Conservation (phyloP, 2,113 vertebrate genomes). For the Butorides virescens region DNA sequence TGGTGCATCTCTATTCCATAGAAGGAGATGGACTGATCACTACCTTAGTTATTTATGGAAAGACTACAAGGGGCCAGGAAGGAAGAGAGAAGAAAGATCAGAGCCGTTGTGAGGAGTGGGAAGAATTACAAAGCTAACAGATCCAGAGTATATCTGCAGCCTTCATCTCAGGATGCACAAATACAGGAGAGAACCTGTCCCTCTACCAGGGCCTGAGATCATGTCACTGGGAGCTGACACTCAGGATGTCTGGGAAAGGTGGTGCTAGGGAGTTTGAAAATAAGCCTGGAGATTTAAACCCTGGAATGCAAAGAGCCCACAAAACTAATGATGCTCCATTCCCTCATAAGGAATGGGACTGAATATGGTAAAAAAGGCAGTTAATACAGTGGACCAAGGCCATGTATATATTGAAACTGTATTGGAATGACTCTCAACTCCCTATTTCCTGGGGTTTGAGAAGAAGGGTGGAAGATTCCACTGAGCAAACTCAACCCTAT, state of each 20-base stretch:
- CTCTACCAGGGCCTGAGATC: background rate
- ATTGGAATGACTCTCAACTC: background rate
- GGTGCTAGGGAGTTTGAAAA: background rate
- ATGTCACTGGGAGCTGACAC: background rate
- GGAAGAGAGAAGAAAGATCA: background rate
- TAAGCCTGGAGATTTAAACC: background rate
- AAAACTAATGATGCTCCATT: fast-evolving
- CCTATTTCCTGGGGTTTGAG: background rate
- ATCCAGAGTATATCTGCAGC: background rate
- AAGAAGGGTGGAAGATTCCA: background rate
- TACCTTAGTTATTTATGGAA: background rate
- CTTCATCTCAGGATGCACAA: background rate
- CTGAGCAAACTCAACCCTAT: background rate
- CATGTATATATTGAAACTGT: background rate
- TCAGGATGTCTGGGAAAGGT: background rate
- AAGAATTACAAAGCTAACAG: background rate
- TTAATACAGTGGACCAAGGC: background rate
- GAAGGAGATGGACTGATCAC: background rate
- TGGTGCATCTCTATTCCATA: background rate
- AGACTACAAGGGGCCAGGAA: background rate
- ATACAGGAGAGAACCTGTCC: background rate
- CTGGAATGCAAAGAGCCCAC: background rate
- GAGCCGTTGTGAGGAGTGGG: background rate
- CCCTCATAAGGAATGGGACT: background rate
- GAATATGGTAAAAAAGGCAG: background rate